phyloP scores from a whole-genome alignment of 1,140 invertebrate genomes.

The Tetraneura akinire region DNA sequence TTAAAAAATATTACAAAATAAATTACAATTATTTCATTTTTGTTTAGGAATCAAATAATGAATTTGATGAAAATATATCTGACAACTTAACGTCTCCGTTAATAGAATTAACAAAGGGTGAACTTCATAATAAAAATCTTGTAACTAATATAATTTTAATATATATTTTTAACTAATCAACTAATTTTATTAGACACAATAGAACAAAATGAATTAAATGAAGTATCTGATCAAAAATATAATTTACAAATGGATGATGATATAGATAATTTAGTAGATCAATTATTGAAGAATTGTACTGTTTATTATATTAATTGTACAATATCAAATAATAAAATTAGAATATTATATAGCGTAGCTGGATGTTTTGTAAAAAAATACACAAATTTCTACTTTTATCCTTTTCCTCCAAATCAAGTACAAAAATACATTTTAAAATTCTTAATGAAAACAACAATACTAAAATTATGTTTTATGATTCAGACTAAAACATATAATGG shows the following conservation, averaged over 20 bases:
- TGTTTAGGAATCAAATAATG: background rate
- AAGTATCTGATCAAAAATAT: background rate
- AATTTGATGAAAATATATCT: background rate
- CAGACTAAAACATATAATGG: background rate
- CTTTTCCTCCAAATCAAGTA: background rate
- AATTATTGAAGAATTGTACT: background rate
- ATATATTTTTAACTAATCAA: background rate
- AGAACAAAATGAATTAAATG: background rate
- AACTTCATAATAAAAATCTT: background rate
- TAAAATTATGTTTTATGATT: background rate
- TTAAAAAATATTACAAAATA: background rate
- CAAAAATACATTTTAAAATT: background rate
- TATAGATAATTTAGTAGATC: background rate
- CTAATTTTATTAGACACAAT: background rate
- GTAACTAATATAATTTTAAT: background rate
- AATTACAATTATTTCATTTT: background rate
- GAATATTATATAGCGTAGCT: background rate
- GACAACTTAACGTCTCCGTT: background rate
- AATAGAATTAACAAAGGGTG: background rate
- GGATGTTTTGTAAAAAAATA: background rate
- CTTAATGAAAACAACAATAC: background rate
- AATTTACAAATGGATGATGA: background rate
- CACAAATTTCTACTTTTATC: background rate
- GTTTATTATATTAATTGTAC: background rate
- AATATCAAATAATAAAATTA: background rate